Base-by-base conservation (phyloP, 2,113 vertebrate species). In the Bubo bubo region DNA sequence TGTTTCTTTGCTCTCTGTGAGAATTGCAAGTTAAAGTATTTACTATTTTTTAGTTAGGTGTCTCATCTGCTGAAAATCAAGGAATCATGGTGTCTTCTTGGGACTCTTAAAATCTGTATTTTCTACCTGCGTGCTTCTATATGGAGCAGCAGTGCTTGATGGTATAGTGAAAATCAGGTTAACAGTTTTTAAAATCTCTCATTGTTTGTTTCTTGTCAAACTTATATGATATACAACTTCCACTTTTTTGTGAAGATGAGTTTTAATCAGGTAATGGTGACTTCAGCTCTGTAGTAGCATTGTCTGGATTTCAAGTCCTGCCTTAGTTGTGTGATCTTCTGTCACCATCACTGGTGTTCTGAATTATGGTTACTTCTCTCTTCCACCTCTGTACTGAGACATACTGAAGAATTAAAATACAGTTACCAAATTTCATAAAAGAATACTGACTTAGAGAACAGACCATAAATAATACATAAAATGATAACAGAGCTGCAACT, bases 401-500 rank as follows among this genome's bases (percentile, higher is more conserved):
- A 15, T 72, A 15, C 17, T 34, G 34, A 32, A 93, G 64, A 97
- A 84, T 86, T 92, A 95, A 95, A 90, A 73, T 58, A 53, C 8
- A 76, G 32, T 59, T 84, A 80, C 4, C 32, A 49, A 81, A 74
- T 95, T 86, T 87, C 24, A 50, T 49, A 68, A 59, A 63, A 63
- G 32, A 45, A 43, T 66, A 55, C 22, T 21, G 52, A 91, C 39
- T 93, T 94, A 94, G 84, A 67, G 83, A 94, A 91, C 55, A 85
- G 62, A 63, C 63, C 14, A 75, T 93, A 94, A 96, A 86, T 91
- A 95, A 91, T 90, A 77, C 17, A 34, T 8, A 55, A 43, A 93
- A 73, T 68, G 59, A n/a, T 88, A 66, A 47, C 12, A 43, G 35
- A 92, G 47, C 32, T 88, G 43, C 52, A 92, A 47, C 32, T 86